phyloP scores from a whole-genome alignment of 2,888 invertebrate genomes.

The Polydrusus cervinus region DNA sequence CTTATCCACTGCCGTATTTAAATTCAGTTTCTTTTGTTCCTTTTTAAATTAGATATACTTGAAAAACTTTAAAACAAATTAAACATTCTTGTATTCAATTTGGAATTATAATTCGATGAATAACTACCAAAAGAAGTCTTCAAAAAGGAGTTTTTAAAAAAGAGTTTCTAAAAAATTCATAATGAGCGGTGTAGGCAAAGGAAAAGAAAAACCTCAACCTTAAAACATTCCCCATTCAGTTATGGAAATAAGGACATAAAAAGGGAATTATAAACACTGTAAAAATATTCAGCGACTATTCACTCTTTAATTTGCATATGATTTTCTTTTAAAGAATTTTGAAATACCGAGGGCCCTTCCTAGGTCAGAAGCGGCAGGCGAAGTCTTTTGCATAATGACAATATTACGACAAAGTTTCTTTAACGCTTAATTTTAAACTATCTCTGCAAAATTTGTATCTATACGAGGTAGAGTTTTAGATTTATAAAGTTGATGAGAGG shows the following conservation, averaged over 20 bases:
- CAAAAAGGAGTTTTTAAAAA: slow-evolving; percentile 62
- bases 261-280: slow-evolving; percentile 72
- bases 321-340: slow-evolving; percentile 67
- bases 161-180: slow-evolving; percentile 63
- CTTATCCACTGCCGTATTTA: not conserved
- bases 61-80: slow-evolving; percentile 38
- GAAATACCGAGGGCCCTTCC: slow-evolving; percentile 63
- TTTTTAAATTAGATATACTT: slow-evolving; percentile 45
- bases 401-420: slow-evolving; percentile 54
- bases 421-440: slow-evolving; percentile 38
- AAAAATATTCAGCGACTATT: slow-evolving; percentile 71
- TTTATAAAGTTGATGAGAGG: not conserved
- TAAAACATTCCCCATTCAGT: slow-evolving; percentile 66
- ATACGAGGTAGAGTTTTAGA: not conserved
- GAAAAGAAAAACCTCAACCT: slow-evolving; percentile 62
- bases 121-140: slow-evolving; percentile 62
- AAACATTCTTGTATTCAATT: slow-evolving; percentile 47
- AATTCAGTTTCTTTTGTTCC: slow-evolving; percentile 29
- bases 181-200: slow-evolving; percentile 60
- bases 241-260: slow-evolving; percentile 70
- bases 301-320: slow-evolving; percentile 70
- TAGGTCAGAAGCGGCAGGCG: slow-evolving; percentile 67
- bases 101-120: slow-evolving; percentile 64
- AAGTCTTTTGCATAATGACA: slow-evolving; percentile 68
- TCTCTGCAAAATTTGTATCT: slow-evolving; percentile 25